Evolutionary conservation across 1,140 invertebrate genomes (phyloP).

Genomic region (Acyrthosiphon pisum): DNA sequence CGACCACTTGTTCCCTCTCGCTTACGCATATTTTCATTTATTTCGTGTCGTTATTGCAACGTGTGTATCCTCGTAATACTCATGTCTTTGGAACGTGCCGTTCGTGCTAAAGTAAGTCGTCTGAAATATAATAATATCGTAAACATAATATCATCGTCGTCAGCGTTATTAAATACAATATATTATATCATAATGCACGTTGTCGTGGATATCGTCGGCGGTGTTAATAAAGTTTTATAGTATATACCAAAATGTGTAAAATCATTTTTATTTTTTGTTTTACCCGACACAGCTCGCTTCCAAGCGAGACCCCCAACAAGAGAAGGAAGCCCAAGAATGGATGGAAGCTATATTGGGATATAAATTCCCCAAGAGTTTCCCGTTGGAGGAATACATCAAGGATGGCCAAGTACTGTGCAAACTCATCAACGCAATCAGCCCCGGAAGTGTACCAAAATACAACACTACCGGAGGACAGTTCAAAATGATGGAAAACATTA

Average conservation of each 20-base stretch:
- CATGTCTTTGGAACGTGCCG: slow-evolving; percentile 59
- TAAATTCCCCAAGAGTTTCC: slow-evolving; percentile 70
- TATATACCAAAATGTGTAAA: background rate
- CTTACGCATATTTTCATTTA: too few relatives aligned
- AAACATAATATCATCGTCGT: background rate
- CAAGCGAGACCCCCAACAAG: slow-evolving; percentile 84
- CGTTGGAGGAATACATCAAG: slow-evolving; percentile 81
- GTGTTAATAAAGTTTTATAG: background rate
- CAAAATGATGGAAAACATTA: slow-evolving; percentile 96
- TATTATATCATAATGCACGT: background rate
- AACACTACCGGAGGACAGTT: slow-evolving; percentile 89
- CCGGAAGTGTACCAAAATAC: slow-evolving; percentile 83
- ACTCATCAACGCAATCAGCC: slow-evolving; percentile 87
- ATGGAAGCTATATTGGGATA: slow-evolving; percentile 84
- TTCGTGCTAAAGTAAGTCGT: slow-evolving; percentile 59
- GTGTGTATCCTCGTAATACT: slow-evolving; percentile 38
- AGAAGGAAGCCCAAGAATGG: slow-evolving; percentile 86
- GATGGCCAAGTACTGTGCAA: slow-evolving; percentile 89
- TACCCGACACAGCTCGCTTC: slow-evolving; percentile 71
- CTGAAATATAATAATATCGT: background rate
- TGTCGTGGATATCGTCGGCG: background rate
- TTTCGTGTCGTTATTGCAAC: background rate
- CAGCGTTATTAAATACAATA: background rate
- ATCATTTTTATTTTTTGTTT: background rate
- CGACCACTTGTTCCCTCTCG: background rate